Evolutionary conservation across 2,888 invertebrate genomes (phyloP), one percentile per base, ranked within the genome.

Genomic region (Suillia variegata): DNA sequence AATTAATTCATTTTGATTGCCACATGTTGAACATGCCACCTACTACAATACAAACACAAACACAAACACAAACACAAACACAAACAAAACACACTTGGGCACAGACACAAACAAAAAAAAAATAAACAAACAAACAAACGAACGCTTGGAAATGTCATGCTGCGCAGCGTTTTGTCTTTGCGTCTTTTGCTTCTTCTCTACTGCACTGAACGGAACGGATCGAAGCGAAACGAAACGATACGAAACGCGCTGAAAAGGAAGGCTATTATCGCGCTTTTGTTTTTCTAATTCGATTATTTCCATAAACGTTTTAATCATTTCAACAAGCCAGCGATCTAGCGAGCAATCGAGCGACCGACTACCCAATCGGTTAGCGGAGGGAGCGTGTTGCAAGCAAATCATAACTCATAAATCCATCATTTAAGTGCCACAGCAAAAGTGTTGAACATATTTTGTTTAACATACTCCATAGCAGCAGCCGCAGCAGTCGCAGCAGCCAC

Each of bases 401-500:
- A 73, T 69, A 71, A 75, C 70, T 70, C 76, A 77, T 78, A 78
- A 77, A 75, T 77, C 74, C 74, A 72, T 75, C 75, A 77, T 58
- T n/a, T 63, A 61, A 62, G 65, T 67, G 66, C 65, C 62, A 65
- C 61, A 61, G 62, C 58, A 65, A 45, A 3, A 45, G 65, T 67
- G 65, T 69, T 62, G 64, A 69, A 64, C 65, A 66, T 63, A 63
- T 63, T 64, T 62, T 64, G 45, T 45, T 18, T 18, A 45, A 45
- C 45, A 45, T 45, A 20, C 18, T 13, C 45, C 45, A 45, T 45
- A 45, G 45, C 18, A 45, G 10, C 4, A 18, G 45, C 38, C 10
- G 38, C n/a, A n/a, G n/a, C n/a, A n/a, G 12, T 31, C 12, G 31
- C 31, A 31, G 31, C 31, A 31, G 12, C 31, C 31, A 31, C 31